A percentile compares a stretch with the other conserved stretches of the same genome.
Conservation (phyloP, 30 jellyfish, hydroid and myxozoan genomes). For the Pseudorhiza aurosa region DNA sequence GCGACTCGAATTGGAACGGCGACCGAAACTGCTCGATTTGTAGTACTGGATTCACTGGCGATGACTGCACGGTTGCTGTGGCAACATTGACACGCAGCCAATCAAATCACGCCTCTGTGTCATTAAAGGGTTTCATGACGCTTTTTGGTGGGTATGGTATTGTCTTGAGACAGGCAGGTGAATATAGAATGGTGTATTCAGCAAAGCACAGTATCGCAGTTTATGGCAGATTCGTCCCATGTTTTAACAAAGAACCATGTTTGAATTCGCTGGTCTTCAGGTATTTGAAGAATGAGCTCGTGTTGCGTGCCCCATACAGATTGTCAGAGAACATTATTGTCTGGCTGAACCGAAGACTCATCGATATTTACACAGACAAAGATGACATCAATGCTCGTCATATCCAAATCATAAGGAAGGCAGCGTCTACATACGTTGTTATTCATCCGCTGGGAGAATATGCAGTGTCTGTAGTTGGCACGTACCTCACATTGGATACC, state of each 20-base stretch:
- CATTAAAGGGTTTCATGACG: slow-evolving; percentile 33
- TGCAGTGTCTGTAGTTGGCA: slow-evolving; percentile 2
- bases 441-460: background rate
- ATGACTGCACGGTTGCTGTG: slow-evolving; percentile 48
- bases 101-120: slow-evolving; percentile 25
- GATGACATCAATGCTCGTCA: background rate
- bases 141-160: slow-evolving; percentile 47
- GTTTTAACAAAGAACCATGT: slow-evolving; percentile 24
- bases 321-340: background rate
- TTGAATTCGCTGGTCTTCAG: slow-evolving; percentile 47
- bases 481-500: slow-evolving; percentile 29
- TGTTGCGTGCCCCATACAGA: slow-evolving; percentile 43
- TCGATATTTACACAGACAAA: slow-evolving; percentile 25
- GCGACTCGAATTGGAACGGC: slow-evolving; percentile 61
- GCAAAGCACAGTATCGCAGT: slow-evolving; percentile 4
- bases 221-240: slow-evolving; percentile 50
- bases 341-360: slow-evolving; percentile 46
- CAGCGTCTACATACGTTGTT: slow-evolving; percentile 19
- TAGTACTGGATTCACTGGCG: slow-evolving; percentile 41
- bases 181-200: slow-evolving; percentile 33
- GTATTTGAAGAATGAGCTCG: background rate
- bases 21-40: slow-evolving; percentile 55
- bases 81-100: background rate
- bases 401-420: slow-evolving; percentile 5
- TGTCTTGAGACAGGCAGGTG: slow-evolving; percentile 40